Conservation (phyloP, 2,113 vertebrate genomes). For the Etia nguti region DNA sequence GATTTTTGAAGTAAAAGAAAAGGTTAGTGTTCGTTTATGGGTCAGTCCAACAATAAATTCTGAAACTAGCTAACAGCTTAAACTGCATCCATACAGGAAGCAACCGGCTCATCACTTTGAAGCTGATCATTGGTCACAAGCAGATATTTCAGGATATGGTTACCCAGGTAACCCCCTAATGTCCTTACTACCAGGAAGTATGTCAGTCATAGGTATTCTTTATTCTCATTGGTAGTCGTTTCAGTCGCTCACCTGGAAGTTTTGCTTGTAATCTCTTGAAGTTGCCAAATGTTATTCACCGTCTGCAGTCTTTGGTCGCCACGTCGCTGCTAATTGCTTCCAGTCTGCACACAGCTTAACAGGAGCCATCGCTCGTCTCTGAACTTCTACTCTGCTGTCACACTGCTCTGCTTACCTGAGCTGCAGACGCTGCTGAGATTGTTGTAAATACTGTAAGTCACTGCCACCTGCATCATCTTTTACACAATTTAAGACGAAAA, state of each 20-base stretch:
- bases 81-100: rapidly evolving
- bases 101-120: background rate
- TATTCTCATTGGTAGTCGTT: background rate
- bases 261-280: background rate
- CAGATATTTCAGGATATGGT: background rate
- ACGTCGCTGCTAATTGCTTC: background rate
- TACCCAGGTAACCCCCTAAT: background rate
- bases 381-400: background rate
- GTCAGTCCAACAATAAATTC: background rate
- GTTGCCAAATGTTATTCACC: background rate
- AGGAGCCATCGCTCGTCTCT: background rate
- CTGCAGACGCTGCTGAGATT: background rate
- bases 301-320: background rate
- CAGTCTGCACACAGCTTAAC: background rate
- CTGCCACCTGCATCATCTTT: background rate
- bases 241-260: background rate
- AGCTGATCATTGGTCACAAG: background rate
- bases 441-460: background rate
- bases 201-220: background rate
- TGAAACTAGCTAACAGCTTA: background rate
- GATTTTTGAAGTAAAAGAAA: background rate
- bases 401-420: background rate
- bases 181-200: background rate
- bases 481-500: rapidly evolving
- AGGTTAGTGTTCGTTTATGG: background rate